These are phyloP conservation scores for Labrus mixtus DNA, from an alignment of 2,113 vertebrate genomes.

Conservation along the genomic window DNA sequence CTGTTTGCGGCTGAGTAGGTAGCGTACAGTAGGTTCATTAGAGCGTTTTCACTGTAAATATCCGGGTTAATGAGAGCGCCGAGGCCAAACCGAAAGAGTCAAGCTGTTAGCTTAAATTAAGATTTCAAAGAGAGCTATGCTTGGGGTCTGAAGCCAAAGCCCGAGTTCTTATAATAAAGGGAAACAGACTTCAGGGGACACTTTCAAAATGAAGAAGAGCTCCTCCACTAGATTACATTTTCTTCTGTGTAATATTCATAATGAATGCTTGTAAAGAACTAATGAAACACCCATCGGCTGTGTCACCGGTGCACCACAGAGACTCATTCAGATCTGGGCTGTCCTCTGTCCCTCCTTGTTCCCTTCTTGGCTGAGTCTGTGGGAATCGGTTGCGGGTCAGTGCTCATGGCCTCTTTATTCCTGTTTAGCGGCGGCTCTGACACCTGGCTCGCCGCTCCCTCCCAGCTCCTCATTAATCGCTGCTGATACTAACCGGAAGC, in stretches of 20 bases:
- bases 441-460: slow-evolving; percentile 60
- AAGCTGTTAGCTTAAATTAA: too few species aligned
- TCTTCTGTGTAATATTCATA: too few species aligned
- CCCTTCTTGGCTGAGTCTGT: slow-evolving; percentile 60
- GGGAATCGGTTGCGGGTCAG: slow-evolving; percentile 59
- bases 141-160: too few species aligned
- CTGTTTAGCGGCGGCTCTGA: slow-evolving; percentile 49
- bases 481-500: slow-evolving; percentile 69
- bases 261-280: too few species aligned
- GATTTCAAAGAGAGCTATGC: too few species aligned
- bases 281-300: too few species aligned
- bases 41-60: background rate
- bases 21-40: background rate
- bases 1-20: background rate
- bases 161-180: too few species aligned
- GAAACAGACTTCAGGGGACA: too few species aligned
- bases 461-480: slow-evolving; percentile 62
- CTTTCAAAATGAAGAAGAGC: too few species aligned
- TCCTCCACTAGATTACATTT: too few species aligned
- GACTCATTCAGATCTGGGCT: background rate
- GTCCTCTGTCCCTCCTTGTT: slow-evolving; percentile 7
- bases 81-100: background rate
- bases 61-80: background rate
- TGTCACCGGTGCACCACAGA: background rate
- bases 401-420: slow-evolving; percentile 61